Conservation (phyloP, 1,140 invertebrate genomes). For the Tribolium madens region DNA sequence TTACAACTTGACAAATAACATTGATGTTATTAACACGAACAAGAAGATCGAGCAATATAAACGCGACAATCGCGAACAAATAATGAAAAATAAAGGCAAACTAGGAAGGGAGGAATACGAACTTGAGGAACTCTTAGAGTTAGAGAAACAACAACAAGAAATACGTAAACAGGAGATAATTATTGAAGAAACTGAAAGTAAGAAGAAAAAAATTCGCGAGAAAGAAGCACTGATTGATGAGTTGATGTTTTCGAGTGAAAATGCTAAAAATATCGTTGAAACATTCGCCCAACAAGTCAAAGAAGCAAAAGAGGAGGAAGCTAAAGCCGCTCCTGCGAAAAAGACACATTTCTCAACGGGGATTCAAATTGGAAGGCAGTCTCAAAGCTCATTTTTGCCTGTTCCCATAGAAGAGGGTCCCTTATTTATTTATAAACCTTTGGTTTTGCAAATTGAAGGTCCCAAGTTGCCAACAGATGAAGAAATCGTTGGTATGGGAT, state of each 20-base stretch:
- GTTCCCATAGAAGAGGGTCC: constrained; percentile 82
- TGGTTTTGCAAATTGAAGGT: constrained; percentile 74
- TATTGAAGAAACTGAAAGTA: constrained; percentile 78
- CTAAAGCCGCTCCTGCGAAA: constrained; percentile 63
- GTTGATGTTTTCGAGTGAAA: constrained; percentile 90
- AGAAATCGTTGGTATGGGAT: constrained; percentile 78
- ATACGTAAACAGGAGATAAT: constrained; percentile 73
- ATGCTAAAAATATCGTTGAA: constrained; percentile 89
- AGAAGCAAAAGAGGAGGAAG: constrained; percentile 69
- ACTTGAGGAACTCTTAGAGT: constrained; percentile 88
- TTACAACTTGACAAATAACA: constrained; percentile 92
- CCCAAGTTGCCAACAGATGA: constrained; percentile 76
- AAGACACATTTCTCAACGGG: constrained; percentile 83
- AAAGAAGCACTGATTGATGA: constrained; percentile 95
- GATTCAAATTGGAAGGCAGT: constrained; percentile 78
- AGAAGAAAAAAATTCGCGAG: constrained; percentile 84
- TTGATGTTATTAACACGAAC: constrained; percentile 91
- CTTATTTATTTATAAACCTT: constrained; percentile 77
- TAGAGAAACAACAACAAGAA: constrained; percentile 82
- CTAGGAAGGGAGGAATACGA: constrained; percentile 81
- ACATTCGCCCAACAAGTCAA: constrained; percentile 82
- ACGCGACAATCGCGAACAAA: constrained; percentile 91
- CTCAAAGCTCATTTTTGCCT: constrained; percentile 70
- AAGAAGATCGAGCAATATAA: constrained; percentile 95
- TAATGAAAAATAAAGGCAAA: constrained; percentile 87